Evolutionary conservation across 35 echinoderm and acorn worm genomes (phyloP).

Genomic region (Apostichopus parvimensis): DNA sequence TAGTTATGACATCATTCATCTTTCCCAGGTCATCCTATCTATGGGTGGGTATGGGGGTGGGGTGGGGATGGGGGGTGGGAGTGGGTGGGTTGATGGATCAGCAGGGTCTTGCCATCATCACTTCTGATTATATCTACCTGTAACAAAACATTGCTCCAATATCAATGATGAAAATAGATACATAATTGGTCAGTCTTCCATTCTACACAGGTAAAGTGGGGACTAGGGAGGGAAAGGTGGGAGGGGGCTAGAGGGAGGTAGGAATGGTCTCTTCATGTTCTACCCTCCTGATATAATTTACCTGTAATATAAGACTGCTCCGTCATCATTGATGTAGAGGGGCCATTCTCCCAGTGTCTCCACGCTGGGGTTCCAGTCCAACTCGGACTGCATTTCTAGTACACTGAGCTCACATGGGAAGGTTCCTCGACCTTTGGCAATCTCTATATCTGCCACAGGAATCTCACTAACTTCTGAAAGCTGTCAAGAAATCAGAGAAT

Average conservation of each 20-base stretch:
- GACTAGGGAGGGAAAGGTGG: too few species aligned
- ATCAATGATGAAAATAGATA: too few species aligned
- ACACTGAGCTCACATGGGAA: constrained; percentile 93
- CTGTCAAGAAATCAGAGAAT: constrained; percentile 28
- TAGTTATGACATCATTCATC: too few species aligned
- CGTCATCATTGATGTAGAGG: constrained; percentile 98
- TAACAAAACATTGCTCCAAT: too few species aligned
- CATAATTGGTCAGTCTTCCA: too few species aligned
- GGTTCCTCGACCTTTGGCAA: constrained; percentile 91
- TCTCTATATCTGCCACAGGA: constrained; percentile 67
- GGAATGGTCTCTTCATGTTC: background rate
- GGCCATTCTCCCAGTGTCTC: constrained; percentile 85
- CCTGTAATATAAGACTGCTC: constrained; percentile 96
- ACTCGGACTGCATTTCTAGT: constrained; percentile 89
- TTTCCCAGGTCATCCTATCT: too few species aligned
- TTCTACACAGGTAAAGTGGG: too few species aligned
- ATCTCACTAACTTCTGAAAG: constrained; percentile 74
- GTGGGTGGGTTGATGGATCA: too few species aligned
- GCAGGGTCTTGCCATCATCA: too few species aligned
- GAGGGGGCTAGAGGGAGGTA: background rate
- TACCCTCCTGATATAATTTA: background rate
- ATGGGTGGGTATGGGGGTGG: too few species aligned
- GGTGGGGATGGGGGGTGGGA: too few species aligned
- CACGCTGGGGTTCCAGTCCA: constrained; percentile 94
- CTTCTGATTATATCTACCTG: too few species aligned